phyloP scores from a whole-genome alignment of 1,140 invertebrate genomes.

The Sitobion miscanthi region DNA sequence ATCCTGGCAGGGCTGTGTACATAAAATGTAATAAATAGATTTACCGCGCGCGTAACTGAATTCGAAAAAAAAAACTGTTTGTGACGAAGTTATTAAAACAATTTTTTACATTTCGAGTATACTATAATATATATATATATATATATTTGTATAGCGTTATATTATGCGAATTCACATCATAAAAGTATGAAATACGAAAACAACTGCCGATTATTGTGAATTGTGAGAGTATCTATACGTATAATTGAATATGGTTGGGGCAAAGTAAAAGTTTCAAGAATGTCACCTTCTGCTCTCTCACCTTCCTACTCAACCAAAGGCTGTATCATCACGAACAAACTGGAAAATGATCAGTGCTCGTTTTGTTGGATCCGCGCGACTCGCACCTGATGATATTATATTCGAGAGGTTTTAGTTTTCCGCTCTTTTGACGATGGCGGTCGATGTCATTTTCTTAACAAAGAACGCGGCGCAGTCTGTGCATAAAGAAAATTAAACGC shows the following conservation, averaged over 20 bases:
- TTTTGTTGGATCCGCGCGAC: background rate
- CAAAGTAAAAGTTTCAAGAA: background rate
- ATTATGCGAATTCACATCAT: background rate
- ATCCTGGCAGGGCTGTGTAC: background rate
- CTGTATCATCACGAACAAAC: background rate
- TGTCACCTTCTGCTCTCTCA: background rate
- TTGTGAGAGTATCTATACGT: background rate
- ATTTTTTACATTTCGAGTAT: background rate
- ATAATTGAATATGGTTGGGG: background rate
- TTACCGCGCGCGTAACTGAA: background rate
- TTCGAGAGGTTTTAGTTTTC: background rate
- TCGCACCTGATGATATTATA: background rate
- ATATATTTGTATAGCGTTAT: background rate
- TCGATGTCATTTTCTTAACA: background rate
- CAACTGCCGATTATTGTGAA: background rate
- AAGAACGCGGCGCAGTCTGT: background rate
- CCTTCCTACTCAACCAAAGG: no score
- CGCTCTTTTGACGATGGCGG: background rate
- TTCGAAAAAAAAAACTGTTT: background rate
- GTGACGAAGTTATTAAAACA: slow-evolving; percentile 3
- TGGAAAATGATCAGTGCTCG: background rate
- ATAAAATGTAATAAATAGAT: slow-evolving; percentile 6
- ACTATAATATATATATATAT: no score
- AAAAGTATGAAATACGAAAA: background rate
- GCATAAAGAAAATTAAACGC: background rate